A percentile compares a stretch with the other conserved stretches of the same genome.
phyloP scores from a whole-genome alignment of 2,113 vertebrate species.

The Erinaceus europaeus region DNA sequence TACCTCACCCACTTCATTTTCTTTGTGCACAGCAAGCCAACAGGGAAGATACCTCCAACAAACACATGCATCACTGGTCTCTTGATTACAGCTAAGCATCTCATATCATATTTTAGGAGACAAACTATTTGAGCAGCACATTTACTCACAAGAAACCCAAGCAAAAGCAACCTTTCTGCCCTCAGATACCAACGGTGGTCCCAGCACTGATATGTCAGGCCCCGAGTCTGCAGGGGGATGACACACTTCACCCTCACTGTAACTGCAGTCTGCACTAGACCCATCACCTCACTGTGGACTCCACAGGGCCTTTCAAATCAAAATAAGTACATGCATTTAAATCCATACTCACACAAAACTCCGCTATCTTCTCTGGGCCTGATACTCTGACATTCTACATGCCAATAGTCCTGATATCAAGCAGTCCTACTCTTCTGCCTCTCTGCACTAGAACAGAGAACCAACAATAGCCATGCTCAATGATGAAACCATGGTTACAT shows the following conservation, averaged over 20 bases:
- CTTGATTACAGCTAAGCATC: not conserved
- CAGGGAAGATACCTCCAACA: conserved; percentile 6
- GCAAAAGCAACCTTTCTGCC: not conserved
- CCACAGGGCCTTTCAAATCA: conserved; percentile 30
- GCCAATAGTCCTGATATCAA: conserved; percentile 65
- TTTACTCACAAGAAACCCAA: conserved; percentile 17
- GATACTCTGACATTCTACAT: conserved; percentile 60
- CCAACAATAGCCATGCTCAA: conserved; percentile 77
- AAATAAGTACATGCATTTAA: conserved; percentile 32
- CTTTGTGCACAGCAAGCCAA: not conserved
- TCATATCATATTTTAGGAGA: not conserved
- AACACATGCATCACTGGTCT: not conserved
- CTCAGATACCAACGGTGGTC: not conserved
- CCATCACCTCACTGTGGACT: not conserved
- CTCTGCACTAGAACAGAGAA: conserved; percentile 57
- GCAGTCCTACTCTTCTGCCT: conserved; percentile 70
- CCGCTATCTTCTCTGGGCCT: conserved; percentile 58
- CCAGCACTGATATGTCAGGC: not conserved
- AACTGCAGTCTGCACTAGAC: conserved; percentile 7
- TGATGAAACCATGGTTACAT: conserved; percentile 81
- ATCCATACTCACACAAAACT: conserved; percentile 43
- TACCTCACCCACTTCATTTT: conserved; percentile 34
- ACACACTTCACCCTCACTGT: not conserved
- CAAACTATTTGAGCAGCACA: conserved; percentile 36
- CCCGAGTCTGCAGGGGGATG: not conserved